Conservation (phyloP, 2,888 invertebrate species). For the Alloscopus bannaensis region DNA sequence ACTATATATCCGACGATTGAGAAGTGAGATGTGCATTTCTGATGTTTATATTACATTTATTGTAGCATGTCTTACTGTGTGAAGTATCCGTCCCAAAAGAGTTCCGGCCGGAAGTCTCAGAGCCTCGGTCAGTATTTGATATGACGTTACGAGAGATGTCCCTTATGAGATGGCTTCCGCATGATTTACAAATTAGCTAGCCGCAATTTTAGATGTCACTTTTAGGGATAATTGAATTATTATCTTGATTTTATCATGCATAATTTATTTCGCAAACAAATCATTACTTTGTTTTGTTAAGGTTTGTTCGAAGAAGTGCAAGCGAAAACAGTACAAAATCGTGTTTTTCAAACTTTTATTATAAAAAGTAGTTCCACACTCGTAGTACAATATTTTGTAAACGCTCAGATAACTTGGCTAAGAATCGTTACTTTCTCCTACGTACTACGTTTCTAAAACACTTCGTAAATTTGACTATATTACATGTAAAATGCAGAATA, state of each 20-base stretch:
- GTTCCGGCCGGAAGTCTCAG: slow-evolving; percentile 59
- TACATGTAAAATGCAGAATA: slow-evolving; percentile 49
- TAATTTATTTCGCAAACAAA: background rate
- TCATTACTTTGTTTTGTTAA: slow-evolving; percentile 26
- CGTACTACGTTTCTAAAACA: slow-evolving; percentile 5
- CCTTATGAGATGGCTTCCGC: slow-evolving; percentile 65
- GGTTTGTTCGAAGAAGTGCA: slow-evolving; percentile 15
- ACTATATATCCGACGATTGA: no score
- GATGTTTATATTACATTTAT: slow-evolving; percentile 4
- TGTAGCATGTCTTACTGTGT: slow-evolving; percentile 66
- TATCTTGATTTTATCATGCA: no score
- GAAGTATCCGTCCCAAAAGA: slow-evolving; percentile 66
- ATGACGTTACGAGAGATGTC: slow-evolving; percentile 66
- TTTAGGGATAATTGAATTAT: no score
- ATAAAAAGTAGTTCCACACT: slow-evolving; percentile 8
- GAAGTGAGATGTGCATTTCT: background rate
- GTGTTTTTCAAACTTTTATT: slow-evolving; percentile 30
- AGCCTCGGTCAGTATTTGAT: slow-evolving; percentile 69
- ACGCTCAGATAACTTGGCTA: slow-evolving; percentile 9
- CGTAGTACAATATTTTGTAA: slow-evolving; percentile 19
- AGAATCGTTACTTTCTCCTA: no score
- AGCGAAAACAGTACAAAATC: slow-evolving; percentile 36
- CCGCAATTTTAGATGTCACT: no score
- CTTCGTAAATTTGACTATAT: slow-evolving; percentile 43
- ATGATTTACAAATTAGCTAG: slow-evolving; percentile 27